Evolutionary conservation across 2,888 invertebrate species (phyloP), one percentile per base, ranked within the genome.

Genomic region (Chaitophorus viminalis): DNA sequence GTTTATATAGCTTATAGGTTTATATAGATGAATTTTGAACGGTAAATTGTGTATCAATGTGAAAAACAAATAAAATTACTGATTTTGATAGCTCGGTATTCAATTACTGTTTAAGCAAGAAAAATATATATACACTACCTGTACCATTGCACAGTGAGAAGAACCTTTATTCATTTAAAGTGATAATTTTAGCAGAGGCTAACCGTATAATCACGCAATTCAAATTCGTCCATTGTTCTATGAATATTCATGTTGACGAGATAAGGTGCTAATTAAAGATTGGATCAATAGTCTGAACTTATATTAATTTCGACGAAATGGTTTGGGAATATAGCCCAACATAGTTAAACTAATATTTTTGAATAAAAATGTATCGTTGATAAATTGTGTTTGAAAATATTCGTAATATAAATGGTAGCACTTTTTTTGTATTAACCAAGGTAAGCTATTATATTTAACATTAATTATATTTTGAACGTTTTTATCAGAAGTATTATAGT

Each of bases 191-290:
- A 70, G 52, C 3, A 6, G 31, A 46, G 46, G 52, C 82, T 21
- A 14, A 46, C 29, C 25, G 46, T 33, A 70, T n/a, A 70, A 82
- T 46, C 46, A 9, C 25, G 8, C 29, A 25, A 68, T 29, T n/a
- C 36, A 6, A 81, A 25, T 82, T 82, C 21, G 3, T 31, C 31
- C 82, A 9, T 11, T 52, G 31, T 33, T 46, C 21, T 17, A 82
- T 82, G 70, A 82, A 82, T 82, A 70, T 82, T 82, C 82, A 82
- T 82, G 6, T 46, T 25, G 8, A 17, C 17, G 11, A 82, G 52
- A 70, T 68, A 68, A 46, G 14, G 70, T 14, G 46, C n/a, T 70
- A 70, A 82, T 82, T 82, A 52, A 82, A 81, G 46, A 52, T 82
- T 31, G 25, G 21, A 82, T 82, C 70, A 21, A 82, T 39, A 21